Evolutionary conservation across 2,113 vertebrate species (phyloP).

Genomic region (Myotis davidii): DNA sequence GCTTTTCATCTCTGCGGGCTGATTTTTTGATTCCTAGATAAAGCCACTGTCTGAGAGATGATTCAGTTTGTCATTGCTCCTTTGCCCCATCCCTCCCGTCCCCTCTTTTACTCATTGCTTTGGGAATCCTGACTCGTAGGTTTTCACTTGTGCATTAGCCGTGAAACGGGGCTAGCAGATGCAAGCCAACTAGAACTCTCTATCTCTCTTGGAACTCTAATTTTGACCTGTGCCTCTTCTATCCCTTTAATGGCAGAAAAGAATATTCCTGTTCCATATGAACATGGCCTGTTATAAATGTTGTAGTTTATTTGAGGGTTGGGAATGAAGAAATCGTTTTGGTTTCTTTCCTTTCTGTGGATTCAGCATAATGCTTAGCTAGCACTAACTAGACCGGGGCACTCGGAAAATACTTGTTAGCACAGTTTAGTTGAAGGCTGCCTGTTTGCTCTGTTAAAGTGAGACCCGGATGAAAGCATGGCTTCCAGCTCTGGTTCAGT

Average conservation of each 20-base stretch:
- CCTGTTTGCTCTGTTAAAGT: background rate
- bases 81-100: no score
- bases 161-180: background rate
- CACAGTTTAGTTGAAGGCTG: background rate
- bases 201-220: rapidly evolving
- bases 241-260: background rate
- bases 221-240: background rate
- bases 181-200: no score
- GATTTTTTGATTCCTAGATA: background rate
- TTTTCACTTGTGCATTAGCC: background rate
- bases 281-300: background rate
- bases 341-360: background rate
- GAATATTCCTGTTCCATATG: background rate
- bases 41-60: background rate
- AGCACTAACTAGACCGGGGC: background rate
- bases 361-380: background rate
- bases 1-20: background rate
- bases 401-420: background rate
- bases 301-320: no score
- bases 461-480: background rate
- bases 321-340: background rate
- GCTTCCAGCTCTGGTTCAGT: background rate
- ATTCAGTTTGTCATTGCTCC: no score
- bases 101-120: background rate
- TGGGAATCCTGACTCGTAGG: background rate